phyloP scores from a whole-genome alignment of 2,797 vertebrate genomes.

The Microcaecilia unicolor region DNA sequence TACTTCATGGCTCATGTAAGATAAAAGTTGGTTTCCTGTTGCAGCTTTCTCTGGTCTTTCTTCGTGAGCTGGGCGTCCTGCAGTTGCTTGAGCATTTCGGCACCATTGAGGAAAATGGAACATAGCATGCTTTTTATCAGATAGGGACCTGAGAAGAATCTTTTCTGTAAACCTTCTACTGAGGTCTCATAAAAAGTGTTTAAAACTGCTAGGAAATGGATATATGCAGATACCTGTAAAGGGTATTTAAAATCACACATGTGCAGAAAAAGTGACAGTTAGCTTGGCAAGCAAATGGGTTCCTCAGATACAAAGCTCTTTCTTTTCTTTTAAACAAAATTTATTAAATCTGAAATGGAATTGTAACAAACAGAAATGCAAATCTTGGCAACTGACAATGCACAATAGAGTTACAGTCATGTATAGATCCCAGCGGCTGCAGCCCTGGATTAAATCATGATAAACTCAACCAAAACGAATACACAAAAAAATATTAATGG shows the following conservation, averaged over 20 bases:
- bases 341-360: neutral
- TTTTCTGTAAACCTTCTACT: too few relatives aligned
- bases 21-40: rapidly evolving
- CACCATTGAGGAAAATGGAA: neutral
- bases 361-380: neutral
- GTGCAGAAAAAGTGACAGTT: too few relatives aligned
- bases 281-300: too few relatives aligned
- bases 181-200: too few relatives aligned
- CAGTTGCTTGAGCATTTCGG: neutral
- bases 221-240: too few relatives aligned
- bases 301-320: too few relatives aligned
- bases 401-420: neutral
- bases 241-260: too few relatives aligned
- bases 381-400: too few relatives aligned
- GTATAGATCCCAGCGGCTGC: neutral
- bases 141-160: neutral
- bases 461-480: too few relatives aligned
- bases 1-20: neutral
- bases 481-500: too few relatives aligned
- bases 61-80: neutral
- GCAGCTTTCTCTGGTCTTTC: neutral
- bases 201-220: too few relatives aligned
- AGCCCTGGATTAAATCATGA: too few relatives aligned
- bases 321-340: neutral
- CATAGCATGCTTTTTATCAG: rapidly evolving